Percentiles rank a stretch among this genome's conserved stretches.
phyloP scores from a whole-genome alignment of 2,888 invertebrate species.

The Acleris holmiana region DNA sequence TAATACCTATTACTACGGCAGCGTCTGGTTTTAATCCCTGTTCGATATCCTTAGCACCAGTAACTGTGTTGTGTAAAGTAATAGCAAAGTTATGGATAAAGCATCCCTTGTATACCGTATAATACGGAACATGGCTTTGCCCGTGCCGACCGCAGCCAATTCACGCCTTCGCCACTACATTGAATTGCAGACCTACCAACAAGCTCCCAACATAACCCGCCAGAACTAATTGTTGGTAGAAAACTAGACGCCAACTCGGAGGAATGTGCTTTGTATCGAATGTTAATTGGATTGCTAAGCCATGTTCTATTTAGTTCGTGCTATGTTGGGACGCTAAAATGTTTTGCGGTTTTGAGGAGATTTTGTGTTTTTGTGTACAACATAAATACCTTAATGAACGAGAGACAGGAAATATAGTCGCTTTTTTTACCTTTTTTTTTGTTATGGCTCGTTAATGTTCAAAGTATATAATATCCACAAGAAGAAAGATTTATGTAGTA shows the following conservation, averaged over 20 bases:
- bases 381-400: no score
- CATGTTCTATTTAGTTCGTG: no score
- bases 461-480: no score
- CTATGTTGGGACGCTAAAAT: no score
- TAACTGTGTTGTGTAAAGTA: constrained; percentile 4
- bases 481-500: no score
- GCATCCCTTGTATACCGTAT: constrained; percentile 53
- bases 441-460: no score
- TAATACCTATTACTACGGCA: no score
- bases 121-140: constrained; percentile 43
- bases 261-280: constrained; percentile 34
- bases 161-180: constrained; percentile 42
- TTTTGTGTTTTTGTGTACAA: no score
- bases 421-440: no score
- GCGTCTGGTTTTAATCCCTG: neutral
- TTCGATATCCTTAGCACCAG: neutral
- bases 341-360: no score
- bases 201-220: constrained; percentile 5
- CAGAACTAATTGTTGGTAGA: constrained; percentile 41
- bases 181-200: constrained; percentile 20
- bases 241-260: constrained; percentile 35
- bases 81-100: constrained; percentile 60
- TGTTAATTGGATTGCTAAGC: constrained; percentile 3
- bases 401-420: no score
- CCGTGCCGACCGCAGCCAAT: constrained; percentile 47